Base-by-base conservation (phyloP, 2,797 vertebrate species). In the Poecilia gillii region DNA sequence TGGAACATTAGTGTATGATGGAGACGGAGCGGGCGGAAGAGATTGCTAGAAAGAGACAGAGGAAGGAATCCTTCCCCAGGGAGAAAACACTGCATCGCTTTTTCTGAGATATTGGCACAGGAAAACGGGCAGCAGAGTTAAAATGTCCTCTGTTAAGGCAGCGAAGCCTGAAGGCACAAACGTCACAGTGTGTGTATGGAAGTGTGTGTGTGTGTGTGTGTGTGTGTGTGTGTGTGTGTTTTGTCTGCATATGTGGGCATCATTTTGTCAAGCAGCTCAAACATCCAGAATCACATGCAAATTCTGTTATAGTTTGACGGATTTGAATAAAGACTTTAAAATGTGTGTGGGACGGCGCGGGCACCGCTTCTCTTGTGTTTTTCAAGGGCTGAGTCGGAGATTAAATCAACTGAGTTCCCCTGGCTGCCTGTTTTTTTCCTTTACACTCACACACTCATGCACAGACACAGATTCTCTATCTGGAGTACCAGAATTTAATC, bases 401-500 rank as follows among this genome's bases (percentile, higher is more conserved):
- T 92, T 89, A 90, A 92, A 93, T 93, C 90, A 89, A 18, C 78
- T 16, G 74, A 83, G 81, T 75, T 88, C 80, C 86, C 84, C 70
- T 83, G 90, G 84, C 80, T 85, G 76, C 79, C 45, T 77, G 70
- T 28, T 51, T 28, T 51, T 41, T 81, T 39, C 75, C 46, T 36
- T 41, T 23, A 71, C 74, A 72, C 76, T 41, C 64, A 51, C 18
- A 46, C 45, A 66, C 72, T 45, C 79, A 51, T 45, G 74, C 57
- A 77, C 76, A 75, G 72, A 49, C 2, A 77, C 73, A 1, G 51
- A 77, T 74, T 74, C 55, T 79, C 64, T 84, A 91, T 87, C 87
- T 88, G 87, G 80, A 87, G 83, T 81, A 78, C 75, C 74, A 89
- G 91, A 87, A 88, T 90, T 83, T 88, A 90, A 93, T 93, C 90